These are phyloP conservation scores for Cataglyphis cursor DNA, from an alignment of 2,888 invertebrate species.

Conservation along the genomic window DNA sequence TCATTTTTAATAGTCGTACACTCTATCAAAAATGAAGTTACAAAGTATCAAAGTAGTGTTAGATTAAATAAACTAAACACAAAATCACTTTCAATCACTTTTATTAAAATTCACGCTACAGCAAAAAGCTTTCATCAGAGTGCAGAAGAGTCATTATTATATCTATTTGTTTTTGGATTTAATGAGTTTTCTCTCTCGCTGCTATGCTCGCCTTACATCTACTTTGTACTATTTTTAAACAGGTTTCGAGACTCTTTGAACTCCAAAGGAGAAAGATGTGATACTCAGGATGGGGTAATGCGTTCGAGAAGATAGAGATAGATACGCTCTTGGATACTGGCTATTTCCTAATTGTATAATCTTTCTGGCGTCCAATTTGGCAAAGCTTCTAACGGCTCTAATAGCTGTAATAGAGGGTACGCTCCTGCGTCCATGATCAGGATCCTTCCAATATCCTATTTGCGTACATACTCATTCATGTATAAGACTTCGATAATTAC, in stretches of 20 bases:
- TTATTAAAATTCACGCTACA: background rate
- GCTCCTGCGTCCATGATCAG: slow-evolving; percentile 71
- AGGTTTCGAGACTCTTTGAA: slow-evolving; percentile 33
- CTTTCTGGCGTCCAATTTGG: slow-evolving; percentile 82
- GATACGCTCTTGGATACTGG: slow-evolving; percentile 80
- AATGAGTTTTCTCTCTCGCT: slow-evolving; percentile 24
- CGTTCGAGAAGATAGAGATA: slow-evolving; percentile 65
- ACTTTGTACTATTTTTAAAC: slow-evolving; percentile 34
- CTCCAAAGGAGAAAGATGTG: slow-evolving; percentile 53
- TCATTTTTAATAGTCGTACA: background rate
- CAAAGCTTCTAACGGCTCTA: slow-evolving; percentile 79
- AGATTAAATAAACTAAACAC: background rate
- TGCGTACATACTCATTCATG: slow-evolving; percentile 30
- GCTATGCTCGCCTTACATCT: background rate
- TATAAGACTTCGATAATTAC: slow-evolving; percentile 11
- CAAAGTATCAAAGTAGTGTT: background rate
- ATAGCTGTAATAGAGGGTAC: slow-evolving; percentile 76
- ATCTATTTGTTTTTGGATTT: slow-evolving; percentile 28
- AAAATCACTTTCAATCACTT: background rate
- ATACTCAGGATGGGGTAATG: slow-evolving; percentile 31
- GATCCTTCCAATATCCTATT: slow-evolving; percentile 56
- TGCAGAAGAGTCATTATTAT: background rate
- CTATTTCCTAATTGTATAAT: slow-evolving; percentile 85
- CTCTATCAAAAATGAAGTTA: background rate
- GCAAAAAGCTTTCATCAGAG: background rate